Conservation (phyloP, 64 coral and sea anemone species). For the Trachythela sp. region DNA sequence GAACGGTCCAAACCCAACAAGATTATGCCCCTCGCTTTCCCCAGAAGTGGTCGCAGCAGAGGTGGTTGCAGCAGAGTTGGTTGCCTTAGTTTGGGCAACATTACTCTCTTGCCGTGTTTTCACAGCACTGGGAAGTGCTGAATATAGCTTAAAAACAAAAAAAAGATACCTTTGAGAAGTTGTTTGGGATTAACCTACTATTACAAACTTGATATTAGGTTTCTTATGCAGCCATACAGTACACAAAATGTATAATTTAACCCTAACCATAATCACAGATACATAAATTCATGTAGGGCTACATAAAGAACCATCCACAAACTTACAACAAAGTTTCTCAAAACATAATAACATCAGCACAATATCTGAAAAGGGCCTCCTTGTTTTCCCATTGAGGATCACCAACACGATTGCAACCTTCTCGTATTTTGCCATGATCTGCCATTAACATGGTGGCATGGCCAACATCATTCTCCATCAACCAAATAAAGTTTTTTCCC, state of each 20-base stretch:
- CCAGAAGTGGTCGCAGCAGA: too few species aligned
- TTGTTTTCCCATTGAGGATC: conserved; percentile 1
- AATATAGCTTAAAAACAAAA: neutral
- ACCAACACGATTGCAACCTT: neutral
- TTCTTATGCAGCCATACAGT: too few species aligned
- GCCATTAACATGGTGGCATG: neutral
- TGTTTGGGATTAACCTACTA: neutral
- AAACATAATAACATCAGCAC: neutral
- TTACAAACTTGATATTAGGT: too few species aligned
- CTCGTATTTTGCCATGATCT: neutral
- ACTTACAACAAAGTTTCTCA: neutral
- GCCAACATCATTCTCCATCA: neutral
- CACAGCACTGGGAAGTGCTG: conserved; percentile 27
- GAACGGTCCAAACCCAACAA: conserved; percentile 5
- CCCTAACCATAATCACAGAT: neutral
- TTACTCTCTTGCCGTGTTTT: neutral
- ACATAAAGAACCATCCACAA: too few species aligned
- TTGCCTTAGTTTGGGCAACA: neutral
- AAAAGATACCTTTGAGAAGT: too few species aligned
- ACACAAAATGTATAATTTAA: too few species aligned
- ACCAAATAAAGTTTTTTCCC: neutral
- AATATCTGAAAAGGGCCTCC: neutral
- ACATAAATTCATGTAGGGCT: too few species aligned
- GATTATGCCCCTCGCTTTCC: neutral
- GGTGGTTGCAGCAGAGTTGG: too few species aligned